A percentile compares a stretch with the other conserved stretches of the same genome.
These are phyloP conservation scores for Brachyalestes nurse DNA, from an alignment of 2,797 vertebrate species.

Conservation along the genomic window DNA sequence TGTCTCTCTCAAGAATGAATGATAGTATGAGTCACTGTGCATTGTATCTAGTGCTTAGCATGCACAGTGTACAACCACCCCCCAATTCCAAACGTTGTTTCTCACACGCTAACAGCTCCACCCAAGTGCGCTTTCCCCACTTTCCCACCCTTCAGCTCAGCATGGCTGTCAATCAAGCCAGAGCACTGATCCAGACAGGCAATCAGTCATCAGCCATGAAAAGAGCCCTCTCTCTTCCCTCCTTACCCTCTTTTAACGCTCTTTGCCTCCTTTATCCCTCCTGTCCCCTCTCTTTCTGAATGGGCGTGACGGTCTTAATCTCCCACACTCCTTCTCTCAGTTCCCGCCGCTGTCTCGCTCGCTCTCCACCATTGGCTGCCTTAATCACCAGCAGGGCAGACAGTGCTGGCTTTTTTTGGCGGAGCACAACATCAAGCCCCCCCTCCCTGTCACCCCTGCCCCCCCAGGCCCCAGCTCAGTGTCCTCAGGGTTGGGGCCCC, in stretches of 20 bases:
- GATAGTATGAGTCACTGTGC: slow-evolving; percentile 13
- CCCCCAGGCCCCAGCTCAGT: slow-evolving; percentile 27
- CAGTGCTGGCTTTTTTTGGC: slow-evolving; percentile 56
- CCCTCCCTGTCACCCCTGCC: slow-evolving; percentile 9
- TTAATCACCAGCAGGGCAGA: slow-evolving; percentile 54
- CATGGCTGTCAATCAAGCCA: slow-evolving; percentile 76
- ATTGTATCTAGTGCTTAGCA: slow-evolving; percentile 46
- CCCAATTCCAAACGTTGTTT: slow-evolving; percentile 64
- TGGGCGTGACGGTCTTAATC: slow-evolving; percentile 60
- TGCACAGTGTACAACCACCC: slow-evolving; percentile 68
- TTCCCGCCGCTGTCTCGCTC: slow-evolving; percentile 48
- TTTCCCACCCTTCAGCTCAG: slow-evolving; percentile 74
- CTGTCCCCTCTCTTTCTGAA: slow-evolving; percentile 55
- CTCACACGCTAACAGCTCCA: slow-evolving; percentile 60
- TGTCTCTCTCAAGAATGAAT: slow-evolving; percentile 1
- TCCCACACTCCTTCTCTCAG: slow-evolving; percentile 53
- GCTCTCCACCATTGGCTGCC: slow-evolving; percentile 40
- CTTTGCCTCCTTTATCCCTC: slow-evolving; percentile 58
- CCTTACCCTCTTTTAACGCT: slow-evolving; percentile 54
- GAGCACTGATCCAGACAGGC: slow-evolving; percentile 74
- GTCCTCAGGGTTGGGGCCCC: slow-evolving; percentile 55
- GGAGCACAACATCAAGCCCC: slow-evolving; percentile 42
- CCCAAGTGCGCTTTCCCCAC: slow-evolving; percentile 47
- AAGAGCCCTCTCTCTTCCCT: slow-evolving; percentile 63
- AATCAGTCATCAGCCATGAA: slow-evolving; percentile 72